Conservation (phyloP, 2,888 invertebrate genomes). For the Epinotia demarniana region DNA sequence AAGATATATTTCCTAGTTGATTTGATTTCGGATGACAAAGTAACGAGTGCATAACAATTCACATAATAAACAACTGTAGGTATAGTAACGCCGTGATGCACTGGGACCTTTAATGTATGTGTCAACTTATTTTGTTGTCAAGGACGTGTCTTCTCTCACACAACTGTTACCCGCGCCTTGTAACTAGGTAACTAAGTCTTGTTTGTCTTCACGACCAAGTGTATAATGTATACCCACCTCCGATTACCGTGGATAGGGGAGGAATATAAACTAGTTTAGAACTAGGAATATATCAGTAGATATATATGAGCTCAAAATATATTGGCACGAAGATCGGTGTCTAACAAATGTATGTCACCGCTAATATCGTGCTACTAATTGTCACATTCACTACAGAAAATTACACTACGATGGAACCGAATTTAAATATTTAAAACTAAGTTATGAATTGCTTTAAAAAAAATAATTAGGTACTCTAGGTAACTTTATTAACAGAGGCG, state of each 20-base stretch:
- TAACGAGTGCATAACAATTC: background rate
- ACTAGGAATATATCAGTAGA: background rate
- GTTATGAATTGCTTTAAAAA: no score
- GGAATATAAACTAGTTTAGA: conserved; percentile 15
- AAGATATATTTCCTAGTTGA: background rate
- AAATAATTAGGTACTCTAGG: no score
- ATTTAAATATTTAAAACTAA: no score
- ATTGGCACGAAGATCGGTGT: background rate
- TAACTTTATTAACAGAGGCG: no score
- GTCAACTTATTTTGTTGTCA: background rate
- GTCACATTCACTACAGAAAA: no score
- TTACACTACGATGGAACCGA: no score
- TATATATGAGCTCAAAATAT: background rate
- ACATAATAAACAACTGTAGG: background rate
- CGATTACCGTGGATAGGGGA: background rate
- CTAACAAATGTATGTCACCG: background rate
- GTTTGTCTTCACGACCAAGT: conserved; percentile 17
- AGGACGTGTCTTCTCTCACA: background rate
- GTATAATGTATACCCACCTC: conserved; percentile 19
- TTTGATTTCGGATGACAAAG: background rate
- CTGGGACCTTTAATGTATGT: background rate
- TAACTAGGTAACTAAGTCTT: background rate
- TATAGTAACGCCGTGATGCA: background rate
- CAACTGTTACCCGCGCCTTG: background rate
- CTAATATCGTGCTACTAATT: background rate